Evolutionary conservation across 2,797 vertebrate genomes (phyloP).

Genomic region (Luscinia megarhynchos): DNA sequence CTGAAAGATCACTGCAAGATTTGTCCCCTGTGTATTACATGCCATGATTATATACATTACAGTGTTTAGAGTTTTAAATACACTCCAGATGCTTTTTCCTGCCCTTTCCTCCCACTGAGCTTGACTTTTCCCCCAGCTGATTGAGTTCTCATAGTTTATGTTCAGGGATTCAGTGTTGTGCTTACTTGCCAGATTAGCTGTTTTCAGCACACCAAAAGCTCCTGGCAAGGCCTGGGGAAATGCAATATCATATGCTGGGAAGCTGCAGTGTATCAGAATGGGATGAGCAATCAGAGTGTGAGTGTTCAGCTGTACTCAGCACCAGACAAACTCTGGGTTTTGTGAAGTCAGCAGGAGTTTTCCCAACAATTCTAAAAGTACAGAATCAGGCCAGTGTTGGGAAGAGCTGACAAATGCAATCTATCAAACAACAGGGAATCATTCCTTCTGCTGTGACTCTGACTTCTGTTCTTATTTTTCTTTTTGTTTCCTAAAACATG

Average conservation of each 20-base stretch:
- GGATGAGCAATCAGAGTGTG: background rate
- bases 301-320: background rate
- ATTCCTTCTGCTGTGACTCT: background rate
- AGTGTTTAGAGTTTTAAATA: conserved; percentile 10
- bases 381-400: background rate
- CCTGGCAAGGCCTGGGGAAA: background rate
- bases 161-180: background rate
- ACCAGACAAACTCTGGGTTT: background rate
- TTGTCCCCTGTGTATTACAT: conserved; percentile 9
- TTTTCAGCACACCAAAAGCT: background rate
- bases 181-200: background rate
- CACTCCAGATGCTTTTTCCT: conserved; percentile 48
- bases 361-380: background rate
- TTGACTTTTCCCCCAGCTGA: conserved; percentile 18
- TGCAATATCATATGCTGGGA: background rate
- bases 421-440: background rate
- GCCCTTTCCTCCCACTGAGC: conserved; percentile 28
- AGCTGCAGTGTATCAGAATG: background rate
- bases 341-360: conserved; percentile 15
- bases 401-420: background rate
- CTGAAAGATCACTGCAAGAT: background rate
- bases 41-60: conserved; percentile 21
- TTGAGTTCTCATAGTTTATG: background rate
- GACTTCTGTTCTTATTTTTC: background rate
- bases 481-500: background rate